Conservation (phyloP, 2,888 invertebrate genomes). For the Limenitis camilla region DNA sequence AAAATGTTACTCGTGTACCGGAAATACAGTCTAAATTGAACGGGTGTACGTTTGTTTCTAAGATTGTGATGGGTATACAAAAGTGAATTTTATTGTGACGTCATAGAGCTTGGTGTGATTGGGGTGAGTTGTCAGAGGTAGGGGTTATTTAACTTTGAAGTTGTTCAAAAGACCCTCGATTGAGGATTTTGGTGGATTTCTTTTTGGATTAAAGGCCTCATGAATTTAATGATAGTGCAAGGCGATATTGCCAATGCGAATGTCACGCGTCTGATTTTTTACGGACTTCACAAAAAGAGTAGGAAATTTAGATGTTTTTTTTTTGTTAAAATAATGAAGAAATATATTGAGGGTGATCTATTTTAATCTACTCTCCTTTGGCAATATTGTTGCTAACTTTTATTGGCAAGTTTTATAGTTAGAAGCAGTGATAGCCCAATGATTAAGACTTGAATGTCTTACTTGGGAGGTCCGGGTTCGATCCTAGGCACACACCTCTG, state of each 20-base stretch:
- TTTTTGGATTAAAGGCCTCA: conserved; percentile 72
- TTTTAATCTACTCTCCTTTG: no score
- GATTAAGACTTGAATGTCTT: no score
- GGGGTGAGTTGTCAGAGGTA: conserved; percentile 36
- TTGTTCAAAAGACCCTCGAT: conserved; percentile 71
- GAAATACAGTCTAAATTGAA: conserved; percentile 74
- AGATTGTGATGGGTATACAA: conserved; percentile 34
- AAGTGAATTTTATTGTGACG: conserved; percentile 38
- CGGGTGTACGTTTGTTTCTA: conserved; percentile 65
- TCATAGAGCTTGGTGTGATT: conserved; percentile 28
- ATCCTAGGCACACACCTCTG: no score
- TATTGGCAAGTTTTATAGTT: no score
- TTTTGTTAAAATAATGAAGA: no score
- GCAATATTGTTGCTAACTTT: no score
- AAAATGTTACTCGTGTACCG: conserved; percentile 74
- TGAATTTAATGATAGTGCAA: conserved; percentile 72
- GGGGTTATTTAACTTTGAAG: conserved; percentile 73
- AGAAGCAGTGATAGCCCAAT: no score
- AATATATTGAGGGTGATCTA: no score
- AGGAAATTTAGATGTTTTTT: no score
- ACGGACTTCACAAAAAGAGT: no score
- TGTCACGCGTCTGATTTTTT: conserved; percentile 47
- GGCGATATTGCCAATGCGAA: conserved; percentile 51
- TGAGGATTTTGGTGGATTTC: conserved; percentile 70
- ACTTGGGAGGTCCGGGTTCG: no score